A percentile compares a stretch with the other conserved stretches of the same genome.
Evolutionary conservation across 1,140 invertebrate genomes (phyloP).

Genomic region (Leptinotarsa defecta): DNA sequence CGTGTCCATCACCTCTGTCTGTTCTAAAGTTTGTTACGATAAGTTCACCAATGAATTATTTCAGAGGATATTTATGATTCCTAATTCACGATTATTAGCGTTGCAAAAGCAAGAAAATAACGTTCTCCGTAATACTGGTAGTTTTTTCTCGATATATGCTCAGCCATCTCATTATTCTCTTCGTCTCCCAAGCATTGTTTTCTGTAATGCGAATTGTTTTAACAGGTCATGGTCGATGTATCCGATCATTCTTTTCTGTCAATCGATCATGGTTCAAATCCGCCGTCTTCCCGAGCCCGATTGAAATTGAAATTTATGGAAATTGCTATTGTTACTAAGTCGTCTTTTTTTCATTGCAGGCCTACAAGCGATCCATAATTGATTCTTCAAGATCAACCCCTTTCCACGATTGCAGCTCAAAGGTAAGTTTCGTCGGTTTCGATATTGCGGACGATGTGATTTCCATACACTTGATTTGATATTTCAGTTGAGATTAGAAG

Average conservation of each 20-base stretch:
- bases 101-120: no score
- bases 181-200: not conserved
- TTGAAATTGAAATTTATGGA: constrained; percentile 7
- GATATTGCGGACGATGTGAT: no score
- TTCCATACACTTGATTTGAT: no score
- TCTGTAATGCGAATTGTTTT: constrained; percentile 1
- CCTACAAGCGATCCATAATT: constrained; percentile 20
- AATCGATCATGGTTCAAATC: not conserved
- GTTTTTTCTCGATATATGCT: no score
- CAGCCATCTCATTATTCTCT: no score
- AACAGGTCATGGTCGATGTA: not conserved
- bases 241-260: not conserved
- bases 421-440: constrained; percentile 13
- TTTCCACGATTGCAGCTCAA: constrained; percentile 10
- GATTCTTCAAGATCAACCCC: constrained; percentile 13
- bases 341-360: constrained; percentile 22
- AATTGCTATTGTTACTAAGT: constrained; percentile 2
- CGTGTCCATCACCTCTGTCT: no score
- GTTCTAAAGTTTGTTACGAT: no score
- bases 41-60: no score
- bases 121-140: no score
- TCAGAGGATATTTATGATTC: no score
- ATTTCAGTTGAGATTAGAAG: no score
- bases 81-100: no score
- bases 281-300: not conserved